Base-by-base conservation (phyloP, 2,113 vertebrate genomes). In the Epinephelus fuscoguttatus region DNA sequence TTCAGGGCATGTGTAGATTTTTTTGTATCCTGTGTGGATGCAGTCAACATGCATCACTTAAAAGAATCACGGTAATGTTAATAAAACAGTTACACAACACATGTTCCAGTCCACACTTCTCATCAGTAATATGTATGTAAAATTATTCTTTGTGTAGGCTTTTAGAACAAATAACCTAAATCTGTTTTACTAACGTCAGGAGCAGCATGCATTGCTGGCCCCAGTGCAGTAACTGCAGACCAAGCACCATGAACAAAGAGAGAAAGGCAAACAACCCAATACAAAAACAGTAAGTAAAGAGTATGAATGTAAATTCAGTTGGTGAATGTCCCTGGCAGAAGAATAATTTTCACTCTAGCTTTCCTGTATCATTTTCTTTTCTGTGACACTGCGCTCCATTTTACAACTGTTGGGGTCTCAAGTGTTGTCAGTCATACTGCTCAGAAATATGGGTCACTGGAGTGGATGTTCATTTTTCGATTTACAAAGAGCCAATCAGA, bases 361-460 rank as follows among this genome's bases (percentile, higher is more conserved):
- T 23, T 45, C 42, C 42, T 45, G 8, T 12, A 45, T 45, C 11
- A 45, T 45, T 45, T 45, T 27, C 56, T 42, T 75, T 53, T 33
- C 37, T 7, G 42, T 42, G 27, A 68, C 64, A 10, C 75, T 12
- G n/a, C 21, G 66, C 45, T 80, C 30, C 37, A 3, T 70, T 68
- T 76, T 68, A 76, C 70, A 25, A 64, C 7, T 61, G 25, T 8
- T 25, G 10, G 27, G 53, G 19, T 75, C 59, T 79, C 30, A 2
- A 45, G 30, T 45, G 4, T 13, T 1, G 11, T 50, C 52, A 71
- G 63, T 73, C 33, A 19, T 40, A 19, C 64, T 52, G 30, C 72
- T 60, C 71, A 63, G 53, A 88, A 75, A 50, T 87, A 70, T 72
- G 56, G 67, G 84, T 72, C 70, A 21, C 25, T 73, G 59, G 88